Evolutionary conservation across 1,140 invertebrate species (phyloP).

Genomic region (Lucilia sericata): DNA sequence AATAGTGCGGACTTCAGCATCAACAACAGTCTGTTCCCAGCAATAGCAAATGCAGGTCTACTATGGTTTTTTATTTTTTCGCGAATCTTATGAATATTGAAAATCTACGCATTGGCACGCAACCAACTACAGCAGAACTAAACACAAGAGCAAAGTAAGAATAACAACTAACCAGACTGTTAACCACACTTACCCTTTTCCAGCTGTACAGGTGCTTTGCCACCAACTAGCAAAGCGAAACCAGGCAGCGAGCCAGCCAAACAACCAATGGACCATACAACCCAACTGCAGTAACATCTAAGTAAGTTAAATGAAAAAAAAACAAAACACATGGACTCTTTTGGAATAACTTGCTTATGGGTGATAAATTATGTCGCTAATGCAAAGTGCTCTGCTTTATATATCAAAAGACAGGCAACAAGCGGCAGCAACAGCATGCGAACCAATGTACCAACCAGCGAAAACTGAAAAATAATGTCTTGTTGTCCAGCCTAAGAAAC

Average conservation of each 20-base stretch:
- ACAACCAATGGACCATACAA: not conserved
- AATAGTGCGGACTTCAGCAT: not conserved
- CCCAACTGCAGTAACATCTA: not conserved
- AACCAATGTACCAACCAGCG: no score
- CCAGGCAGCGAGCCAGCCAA: conserved; percentile 10
- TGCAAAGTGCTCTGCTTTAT: conserved; percentile 56
- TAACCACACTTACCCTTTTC: conserved; percentile 40
- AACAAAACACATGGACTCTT: conserved; percentile 41
- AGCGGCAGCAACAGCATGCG: not conserved
- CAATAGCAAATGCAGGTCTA: not conserved
- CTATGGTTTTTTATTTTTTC: not conserved
- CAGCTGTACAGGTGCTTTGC: conserved; percentile 40
- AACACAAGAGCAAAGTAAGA: not conserved
- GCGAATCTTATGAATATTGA: conserved; percentile 41
- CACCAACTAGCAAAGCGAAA: conserved; percentile 2
- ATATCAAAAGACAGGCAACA: conserved; percentile 33
- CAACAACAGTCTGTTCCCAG: not conserved
- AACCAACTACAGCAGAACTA: not conserved
- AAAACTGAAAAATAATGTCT: conserved; percentile 18
- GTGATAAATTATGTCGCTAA: conserved; percentile 67
- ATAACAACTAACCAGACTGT: conserved; percentile 28
- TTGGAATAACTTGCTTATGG: conserved; percentile 52
- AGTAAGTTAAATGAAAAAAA: not conserved
- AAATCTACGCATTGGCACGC: conserved; percentile 47
- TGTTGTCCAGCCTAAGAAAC: conserved; percentile 34